Conservation (phyloP, 23 tunicate genomes). For the Botrylloides violaceus region DNA sequence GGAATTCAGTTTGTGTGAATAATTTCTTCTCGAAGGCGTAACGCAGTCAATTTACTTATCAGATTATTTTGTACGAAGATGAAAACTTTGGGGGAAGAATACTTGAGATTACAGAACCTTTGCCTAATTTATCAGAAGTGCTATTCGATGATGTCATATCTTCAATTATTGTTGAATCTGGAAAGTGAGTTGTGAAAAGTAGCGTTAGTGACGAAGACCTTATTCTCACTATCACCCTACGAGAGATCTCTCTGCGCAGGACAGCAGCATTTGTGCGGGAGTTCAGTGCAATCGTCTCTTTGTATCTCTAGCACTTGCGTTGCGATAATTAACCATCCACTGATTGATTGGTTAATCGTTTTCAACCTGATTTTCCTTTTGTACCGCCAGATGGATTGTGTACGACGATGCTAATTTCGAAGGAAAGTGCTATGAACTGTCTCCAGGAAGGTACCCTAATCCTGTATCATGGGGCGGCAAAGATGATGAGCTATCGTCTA, state of each 20-base stretch:
- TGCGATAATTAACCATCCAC: background rate
- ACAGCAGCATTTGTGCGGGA: no score
- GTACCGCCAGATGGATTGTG: conserved; percentile 31
- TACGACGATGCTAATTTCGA: conserved; percentile 35
- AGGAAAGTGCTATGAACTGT: conserved; percentile 32
- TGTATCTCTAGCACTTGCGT: background rate
- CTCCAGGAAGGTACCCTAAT: conserved; percentile 52
- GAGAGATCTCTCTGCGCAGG: no score
- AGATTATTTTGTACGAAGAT: conserved; percentile 62
- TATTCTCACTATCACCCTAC: no score
- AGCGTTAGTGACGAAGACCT: background rate
- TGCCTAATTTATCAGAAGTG: background rate
- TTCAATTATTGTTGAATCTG: conserved; percentile 44
- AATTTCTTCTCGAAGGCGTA: no score
- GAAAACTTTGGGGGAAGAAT: conserved; percentile 32
- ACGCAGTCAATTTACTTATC: conserved; percentile 5
- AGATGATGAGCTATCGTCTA: conserved; percentile 63
- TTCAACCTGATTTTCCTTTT: background rate
- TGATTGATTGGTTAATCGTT: background rate
- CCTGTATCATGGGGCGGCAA: conserved; percentile 53
- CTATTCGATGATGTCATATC: conserved; percentile 37
- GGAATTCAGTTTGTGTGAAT: no score
- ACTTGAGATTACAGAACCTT: conserved; percentile 18
- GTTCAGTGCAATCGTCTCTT: background rate
- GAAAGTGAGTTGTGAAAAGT: conserved; percentile 22